Evolutionary conservation across 2,888 invertebrate species (phyloP).

Genomic region (Limnephilus lunatus): DNA sequence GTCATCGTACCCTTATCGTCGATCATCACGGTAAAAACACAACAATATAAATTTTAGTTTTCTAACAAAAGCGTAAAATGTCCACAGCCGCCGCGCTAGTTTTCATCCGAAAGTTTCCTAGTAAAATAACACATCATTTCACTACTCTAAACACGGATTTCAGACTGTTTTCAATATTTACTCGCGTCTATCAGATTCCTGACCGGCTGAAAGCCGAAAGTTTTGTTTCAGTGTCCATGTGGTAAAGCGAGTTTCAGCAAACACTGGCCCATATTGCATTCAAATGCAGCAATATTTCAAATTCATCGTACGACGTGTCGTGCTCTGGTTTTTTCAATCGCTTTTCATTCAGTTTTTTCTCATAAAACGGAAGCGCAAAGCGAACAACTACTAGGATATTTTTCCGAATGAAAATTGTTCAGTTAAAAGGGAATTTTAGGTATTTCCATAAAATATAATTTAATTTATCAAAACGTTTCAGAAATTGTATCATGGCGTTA

Average conservation of each 20-base stretch:
- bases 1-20: too few relatives aligned
- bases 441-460: background rate
- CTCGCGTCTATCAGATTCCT: background rate
- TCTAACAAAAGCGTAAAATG: background rate
- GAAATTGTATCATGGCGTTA: background rate
- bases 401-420: background rate
- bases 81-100: background rate
- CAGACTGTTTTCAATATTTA: background rate
- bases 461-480: background rate
- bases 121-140: background rate
- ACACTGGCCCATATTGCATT: slow-evolving; percentile 19
- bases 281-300: slow-evolving; percentile 33
- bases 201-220: slow-evolving; percentile 2
- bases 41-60: background rate
- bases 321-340: background rate
- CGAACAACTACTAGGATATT: background rate
- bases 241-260: slow-evolving; percentile 8
- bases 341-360: slow-evolving; percentile 1
- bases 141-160: background rate
- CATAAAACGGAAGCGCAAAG: background rate
- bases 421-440: background rate
- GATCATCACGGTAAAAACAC: too few relatives aligned
- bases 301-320: slow-evolving; percentile 11
- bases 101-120: background rate
- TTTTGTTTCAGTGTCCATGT: slow-evolving; percentile 32